Percentiles rank a stretch among this genome's conserved stretches.
Evolutionary conservation across 2,888 invertebrate genomes (phyloP).

Genomic region (Isotomurus palustris): DNA sequence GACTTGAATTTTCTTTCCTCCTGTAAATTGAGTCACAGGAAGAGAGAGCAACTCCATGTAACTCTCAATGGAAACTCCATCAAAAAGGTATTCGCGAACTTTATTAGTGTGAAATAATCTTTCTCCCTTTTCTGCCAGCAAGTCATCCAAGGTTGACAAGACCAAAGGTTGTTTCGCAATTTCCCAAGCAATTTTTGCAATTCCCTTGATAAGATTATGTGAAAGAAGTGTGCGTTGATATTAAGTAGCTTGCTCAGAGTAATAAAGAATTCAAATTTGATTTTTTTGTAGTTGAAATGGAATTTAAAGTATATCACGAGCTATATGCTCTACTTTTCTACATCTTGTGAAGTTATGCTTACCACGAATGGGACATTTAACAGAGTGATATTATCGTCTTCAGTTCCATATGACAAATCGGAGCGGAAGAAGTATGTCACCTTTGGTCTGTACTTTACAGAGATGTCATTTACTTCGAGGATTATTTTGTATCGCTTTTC

Average conservation of each 20-base stretch:
- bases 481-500: slow-evolving; percentile 42
- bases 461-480: slow-evolving; percentile 31
- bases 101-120: slow-evolving; percentile 40
- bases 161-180: slow-evolving; percentile 39
- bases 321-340: no score
- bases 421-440: slow-evolving; percentile 35
- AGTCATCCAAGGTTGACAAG: slow-evolving; percentile 37
- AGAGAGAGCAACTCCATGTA: slow-evolving; percentile 42
- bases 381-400: slow-evolving; percentile 38
- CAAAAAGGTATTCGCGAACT: slow-evolving; percentile 41
- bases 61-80: slow-evolving; percentile 42
- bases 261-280: no score
- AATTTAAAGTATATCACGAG: no score
- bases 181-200: slow-evolving; percentile 42
- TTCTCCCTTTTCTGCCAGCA: slow-evolving; percentile 40
- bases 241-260: no score
- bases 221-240: no score
- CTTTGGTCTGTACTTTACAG: slow-evolving; percentile 38
- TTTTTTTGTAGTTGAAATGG: background rate
- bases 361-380: slow-evolving; percentile 43
- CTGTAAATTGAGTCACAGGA: slow-evolving; percentile 28
- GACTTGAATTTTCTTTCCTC: slow-evolving; percentile 25
- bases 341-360: slow-evolving; percentile 10
- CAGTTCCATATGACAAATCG: slow-evolving; percentile 36
- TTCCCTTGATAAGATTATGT: slow-evolving; percentile 22